These are phyloP conservation scores for Bradysia coprophila DNA, from an alignment of 1,140 invertebrate species.

Conservation along the genomic window DNA sequence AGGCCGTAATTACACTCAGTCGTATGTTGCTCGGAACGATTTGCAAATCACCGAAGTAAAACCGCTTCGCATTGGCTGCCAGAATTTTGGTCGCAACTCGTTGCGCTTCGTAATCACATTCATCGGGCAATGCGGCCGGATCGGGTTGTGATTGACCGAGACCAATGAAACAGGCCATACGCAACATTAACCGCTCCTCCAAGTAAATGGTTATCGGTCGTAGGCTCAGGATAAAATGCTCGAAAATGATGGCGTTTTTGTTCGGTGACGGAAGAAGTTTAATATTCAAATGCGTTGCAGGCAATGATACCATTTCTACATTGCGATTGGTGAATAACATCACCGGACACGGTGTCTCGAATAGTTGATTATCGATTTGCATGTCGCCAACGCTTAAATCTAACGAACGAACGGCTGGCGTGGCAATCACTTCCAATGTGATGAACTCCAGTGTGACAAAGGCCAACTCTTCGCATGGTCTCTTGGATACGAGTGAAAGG, in stretches of 20 bases:
- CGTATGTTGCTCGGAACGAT: conserved; percentile 54
- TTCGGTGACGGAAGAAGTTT: conserved; percentile 50
- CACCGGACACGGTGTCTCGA: conserved; percentile 67
- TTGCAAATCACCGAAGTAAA: conserved; percentile 79
- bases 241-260: conserved; percentile 56
- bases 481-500: conserved; percentile 63
- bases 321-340: conserved; percentile 50
- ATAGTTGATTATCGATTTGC: conserved; percentile 82
- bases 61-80: conserved; percentile 59
- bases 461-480: conserved; percentile 67
- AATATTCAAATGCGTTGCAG: conserved; percentile 41
- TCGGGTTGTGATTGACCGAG: conserved; percentile 24
- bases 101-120: conserved; percentile 57
- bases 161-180: conserved; percentile 50
- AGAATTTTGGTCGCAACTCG: conserved; percentile 60
- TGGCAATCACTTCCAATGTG: conserved; percentile 40
- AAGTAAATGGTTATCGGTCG: conserved; percentile 71
- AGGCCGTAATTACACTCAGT: conserved; percentile 70
- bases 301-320: conserved; percentile 21
- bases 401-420: conserved; percentile 34
- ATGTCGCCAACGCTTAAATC: conserved; percentile 60
- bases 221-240: conserved; percentile 62
- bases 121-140: conserved; percentile 28
- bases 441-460: conserved; percentile 62
- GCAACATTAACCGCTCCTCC: conserved; percentile 76